Base-by-base conservation (phyloP, 2,888 invertebrate genomes). In the Phyllotreta cruciferae region DNA sequence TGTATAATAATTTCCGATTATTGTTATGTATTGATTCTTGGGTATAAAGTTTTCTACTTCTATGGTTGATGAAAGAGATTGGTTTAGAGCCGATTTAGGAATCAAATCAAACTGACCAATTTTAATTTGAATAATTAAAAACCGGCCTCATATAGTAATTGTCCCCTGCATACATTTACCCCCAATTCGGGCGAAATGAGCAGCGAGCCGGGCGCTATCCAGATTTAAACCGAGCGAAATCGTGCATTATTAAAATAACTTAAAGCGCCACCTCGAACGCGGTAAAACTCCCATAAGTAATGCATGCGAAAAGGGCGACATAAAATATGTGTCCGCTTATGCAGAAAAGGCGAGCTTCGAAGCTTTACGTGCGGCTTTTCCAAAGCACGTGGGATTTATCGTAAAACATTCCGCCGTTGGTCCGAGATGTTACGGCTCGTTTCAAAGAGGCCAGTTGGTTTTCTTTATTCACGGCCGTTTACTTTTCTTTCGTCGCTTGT, bases 161-260 rank as follows among this genome's bases (percentile, higher is more conserved):
- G 47, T 50, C 13, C 53, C 38, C 37, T 45, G 47, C 52, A 52
- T 37, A 37, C 36, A 52, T 52, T 52, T 3, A 37, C 38, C n/a
- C 13, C 13, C 37, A 52, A 52, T 52, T 52, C 14, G 13, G 52
- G 37, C 14, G 37, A 56, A 63, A 36, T 58, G 41, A 49, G 56
- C 57, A 58, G 72, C 70, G 72, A 69, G 66, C 70, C 71, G 70
- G 69, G 61, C 64, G 66, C 70, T n/a, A n/a, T 72, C 71, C 78
- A 79, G 79, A 79, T 79, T 79, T 79, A 73, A 74, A 77, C 73
- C 73, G 71, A 63, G 74, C 73, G 74, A 76, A 78, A 77, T 78
- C 77, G 78, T 79, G 75, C 71, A 79, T 77, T 79, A 79, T 79
- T 79, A 77, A 79, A 78, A 79, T 79, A 79, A 79, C 79, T 79